phyloP scores from a whole-genome alignment of 2,797 vertebrate genomes.

The Gephyroberyx darwinii region DNA sequence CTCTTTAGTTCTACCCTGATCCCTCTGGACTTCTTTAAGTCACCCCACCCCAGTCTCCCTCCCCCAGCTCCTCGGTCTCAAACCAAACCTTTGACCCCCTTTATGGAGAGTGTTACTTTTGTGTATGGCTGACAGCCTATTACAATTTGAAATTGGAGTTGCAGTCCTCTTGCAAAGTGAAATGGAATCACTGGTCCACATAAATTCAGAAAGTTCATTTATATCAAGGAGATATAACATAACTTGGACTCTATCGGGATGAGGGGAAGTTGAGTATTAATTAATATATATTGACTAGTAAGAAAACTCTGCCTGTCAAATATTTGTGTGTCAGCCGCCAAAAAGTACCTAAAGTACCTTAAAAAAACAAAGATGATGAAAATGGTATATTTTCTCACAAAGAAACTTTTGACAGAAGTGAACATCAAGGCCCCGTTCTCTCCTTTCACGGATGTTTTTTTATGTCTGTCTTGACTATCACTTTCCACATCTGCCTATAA shows the following conservation, averaged over 20 bases:
- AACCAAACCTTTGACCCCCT: slow-evolving; percentile 57
- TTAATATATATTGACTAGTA: slow-evolving; percentile 24
- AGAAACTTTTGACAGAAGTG: slow-evolving; percentile 59
- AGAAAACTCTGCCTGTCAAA: slow-evolving; percentile 37
- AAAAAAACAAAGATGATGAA: slow-evolving; percentile 52
- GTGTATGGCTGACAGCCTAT: slow-evolving; percentile 69
- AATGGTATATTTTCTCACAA: slow-evolving; percentile 53
- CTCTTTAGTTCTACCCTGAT: slow-evolving; percentile 79
- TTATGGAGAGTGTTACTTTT: slow-evolving; percentile 61
- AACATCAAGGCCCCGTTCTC: slow-evolving; percentile 50
- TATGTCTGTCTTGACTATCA: slow-evolving; percentile 57
- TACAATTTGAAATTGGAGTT: slow-evolving; percentile 75
- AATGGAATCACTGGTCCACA: slow-evolving; percentile 55
- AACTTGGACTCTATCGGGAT: slow-evolving; percentile 15
- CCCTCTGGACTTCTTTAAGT: slow-evolving; percentile 48
- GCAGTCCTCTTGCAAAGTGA: slow-evolving; percentile 47
- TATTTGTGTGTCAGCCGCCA: slow-evolving; percentile 42
- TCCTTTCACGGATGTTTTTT: slow-evolving; percentile 59
- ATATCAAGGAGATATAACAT: slow-evolving; percentile 43
- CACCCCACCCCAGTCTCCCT: slow-evolving; percentile 46
- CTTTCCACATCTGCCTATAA: slow-evolving; percentile 61
- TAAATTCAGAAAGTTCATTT: slow-evolving; percentile 47
- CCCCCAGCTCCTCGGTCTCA: slow-evolving; percentile 48
- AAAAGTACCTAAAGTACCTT: slow-evolving; percentile 20
- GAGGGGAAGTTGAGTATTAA: background rate